Percentiles rank a stretch among this genome's conserved stretches.
Evolutionary conservation across 92 coral and sea anemone genomes (phyloP).

Genomic region (Muricea muricata): DNA sequence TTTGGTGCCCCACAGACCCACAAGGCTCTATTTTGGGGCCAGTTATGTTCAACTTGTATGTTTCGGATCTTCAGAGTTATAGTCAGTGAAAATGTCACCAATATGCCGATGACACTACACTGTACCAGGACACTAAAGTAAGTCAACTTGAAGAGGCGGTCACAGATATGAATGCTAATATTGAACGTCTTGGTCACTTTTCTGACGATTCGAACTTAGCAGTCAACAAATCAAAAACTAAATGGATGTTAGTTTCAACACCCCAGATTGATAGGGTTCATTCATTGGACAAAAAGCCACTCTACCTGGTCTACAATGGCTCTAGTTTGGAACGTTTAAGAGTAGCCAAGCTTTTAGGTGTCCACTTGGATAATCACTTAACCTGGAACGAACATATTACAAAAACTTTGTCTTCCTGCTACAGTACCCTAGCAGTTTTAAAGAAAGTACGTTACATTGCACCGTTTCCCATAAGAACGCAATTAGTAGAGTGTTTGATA

Average conservation of each 20-base stretch:
- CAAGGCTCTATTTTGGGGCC: constrained; percentile 67
- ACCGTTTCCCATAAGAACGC: constrained; percentile 16
- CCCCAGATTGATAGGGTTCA: constrained; percentile 49
- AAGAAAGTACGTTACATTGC: constrained; percentile 36
- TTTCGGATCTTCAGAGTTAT: constrained; percentile 51
- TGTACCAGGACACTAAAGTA: constrained; percentile 46
- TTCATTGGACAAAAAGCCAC: constrained; percentile 31
- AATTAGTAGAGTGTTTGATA: constrained; percentile 23
- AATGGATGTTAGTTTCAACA: constrained; percentile 59
- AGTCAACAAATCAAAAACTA: constrained; percentile 59
- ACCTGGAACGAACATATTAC: too few relatives aligned
- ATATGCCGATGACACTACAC: constrained; percentile 67
- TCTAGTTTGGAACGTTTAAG: constrained; percentile 34
- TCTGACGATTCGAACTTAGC: constrained; percentile 58
- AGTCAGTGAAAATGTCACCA: constrained; percentile 51
- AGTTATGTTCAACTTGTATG: constrained; percentile 53
- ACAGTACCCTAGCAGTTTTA: constrained; percentile 40
- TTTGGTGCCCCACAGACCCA: constrained; percentile 65
- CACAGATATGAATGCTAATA: constrained; percentile 21
- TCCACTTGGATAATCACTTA: constrained; percentile 28
- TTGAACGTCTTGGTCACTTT: constrained; percentile 45
- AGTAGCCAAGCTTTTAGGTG: constrained; percentile 41
- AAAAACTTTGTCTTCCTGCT: constrained; percentile 14
- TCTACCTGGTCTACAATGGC: constrained; percentile 42
- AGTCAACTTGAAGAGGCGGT: constrained; percentile 36